phyloP scores from a whole-genome alignment of 2,797 vertebrate genomes.

The Notolabrus celidotus region DNA sequence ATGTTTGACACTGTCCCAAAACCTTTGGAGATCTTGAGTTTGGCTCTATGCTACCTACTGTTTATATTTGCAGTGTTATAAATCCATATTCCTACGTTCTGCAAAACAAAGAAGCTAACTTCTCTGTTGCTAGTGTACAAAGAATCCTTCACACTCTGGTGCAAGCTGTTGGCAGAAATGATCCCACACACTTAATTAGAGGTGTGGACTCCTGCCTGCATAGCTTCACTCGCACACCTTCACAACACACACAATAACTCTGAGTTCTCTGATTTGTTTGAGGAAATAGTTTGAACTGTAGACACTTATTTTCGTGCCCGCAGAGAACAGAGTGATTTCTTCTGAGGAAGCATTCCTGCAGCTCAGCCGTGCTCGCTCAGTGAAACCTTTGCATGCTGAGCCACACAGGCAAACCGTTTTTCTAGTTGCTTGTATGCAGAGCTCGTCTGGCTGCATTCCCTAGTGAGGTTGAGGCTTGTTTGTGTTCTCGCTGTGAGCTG shows the following conservation, averaged over 20 bases:
- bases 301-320: not conserved
- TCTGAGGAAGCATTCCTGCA: not conserved
- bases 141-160: too few relatives aligned
- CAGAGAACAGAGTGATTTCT: too few relatives aligned
- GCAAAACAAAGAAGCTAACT: too few relatives aligned
- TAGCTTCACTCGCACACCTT: not conserved
- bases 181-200: not conserved
- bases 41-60: too few relatives aligned
- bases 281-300: not conserved
- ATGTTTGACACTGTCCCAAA: not conserved
- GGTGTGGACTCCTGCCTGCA: not conserved
- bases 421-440: not conserved
- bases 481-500: accelerated
- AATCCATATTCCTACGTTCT: not conserved
- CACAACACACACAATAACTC: not conserved
- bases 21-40: too few relatives aligned
- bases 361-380: not conserved
- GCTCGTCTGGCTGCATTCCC: slow-evolving; percentile 39
- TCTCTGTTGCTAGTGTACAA: too few relatives aligned
- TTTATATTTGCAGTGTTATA: too few relatives aligned
- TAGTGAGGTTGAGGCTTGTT: slow-evolving; percentile 28
- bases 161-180: not conserved
- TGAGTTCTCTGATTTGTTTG: not conserved
- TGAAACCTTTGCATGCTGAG: not conserved
- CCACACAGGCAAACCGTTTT: not conserved